Base-by-base conservation (phyloP, 1,140 invertebrate genomes). In the Ericerus pela region DNA sequence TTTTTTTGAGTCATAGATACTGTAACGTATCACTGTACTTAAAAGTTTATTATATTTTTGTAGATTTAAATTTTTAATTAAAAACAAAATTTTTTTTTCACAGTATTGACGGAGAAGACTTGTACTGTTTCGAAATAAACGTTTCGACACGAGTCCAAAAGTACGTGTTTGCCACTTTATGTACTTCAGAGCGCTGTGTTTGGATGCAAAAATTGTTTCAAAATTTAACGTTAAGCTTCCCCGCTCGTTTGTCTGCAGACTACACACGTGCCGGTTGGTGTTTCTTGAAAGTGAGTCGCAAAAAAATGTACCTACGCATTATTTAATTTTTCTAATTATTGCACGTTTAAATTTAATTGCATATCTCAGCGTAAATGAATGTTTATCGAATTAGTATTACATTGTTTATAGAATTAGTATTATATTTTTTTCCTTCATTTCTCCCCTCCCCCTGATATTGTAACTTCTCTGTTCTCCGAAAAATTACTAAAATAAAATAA, bases 121-220 rank as follows among this genome's bases (percentile, higher is more conserved):
- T 79, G 12, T 71, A 77, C 61, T 79, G 76, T 63, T 75, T 79
- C 59, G 74, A 76, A 59, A 61, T 80, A 33, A 74, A 70, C 43
- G 62, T 68, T n/a, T 63, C 65, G 18, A 64, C 67, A 2, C 72
- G 75, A 59, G 62, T 62, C 51, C 69, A 69, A 59, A 66, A 75
- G 43, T 67, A 75, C 59, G 61, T 78, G 20, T 73, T 79, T 58
- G 79, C 77, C 30, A 72, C 72, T 1, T 69, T 72, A 54, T 72
- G 73, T 22, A 67, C 71, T 22, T 69, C 70, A 1, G 78, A 80
- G 62, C 64, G 78, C 55, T 68, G 76, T 54, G 66, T 79, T 29
- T 84, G 81, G 81, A 79, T 81, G 68, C 79, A 81, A 64, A 79
- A 76, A 64, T 68, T 82, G 28, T 67, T 81, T 11, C 79, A 82